A percentile compares a stretch with the other conserved stretches of the same genome.
Evolutionary conservation across 1,140 invertebrate genomes (phyloP).

Genomic region (Ylistrum balloti): DNA sequence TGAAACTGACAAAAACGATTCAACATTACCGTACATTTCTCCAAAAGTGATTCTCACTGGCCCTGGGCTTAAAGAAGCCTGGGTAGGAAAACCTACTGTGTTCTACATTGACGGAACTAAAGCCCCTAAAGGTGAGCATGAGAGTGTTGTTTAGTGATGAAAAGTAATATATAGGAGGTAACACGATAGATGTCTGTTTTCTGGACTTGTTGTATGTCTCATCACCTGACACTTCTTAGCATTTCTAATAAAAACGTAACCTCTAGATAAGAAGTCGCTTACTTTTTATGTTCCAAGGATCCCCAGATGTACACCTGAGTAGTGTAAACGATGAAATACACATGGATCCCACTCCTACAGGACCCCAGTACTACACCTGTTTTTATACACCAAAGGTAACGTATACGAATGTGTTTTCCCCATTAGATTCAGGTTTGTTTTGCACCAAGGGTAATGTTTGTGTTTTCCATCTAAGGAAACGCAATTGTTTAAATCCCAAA

Average conservation of each 20-base stretch:
- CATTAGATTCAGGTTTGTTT: no score
- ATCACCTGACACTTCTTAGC: no score
- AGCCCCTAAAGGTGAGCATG: slow-evolving; percentile 77
- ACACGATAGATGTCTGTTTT: no score
- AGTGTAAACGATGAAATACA: slow-evolving; percentile 87
- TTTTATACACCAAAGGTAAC: slow-evolving; percentile 86
- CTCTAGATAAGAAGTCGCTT: no score
- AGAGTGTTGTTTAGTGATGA: no score
- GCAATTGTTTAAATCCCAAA: no score
- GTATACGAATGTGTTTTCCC: no score
- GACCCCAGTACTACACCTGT: slow-evolving; percentile 91
- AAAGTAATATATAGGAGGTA: no score
- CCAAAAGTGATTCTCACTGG: slow-evolving; percentile 87
- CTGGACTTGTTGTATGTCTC: no score
- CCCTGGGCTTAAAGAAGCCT: slow-evolving; percentile 93
- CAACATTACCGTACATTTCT: slow-evolving; percentile 49
- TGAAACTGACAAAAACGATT: slow-evolving; percentile 45
- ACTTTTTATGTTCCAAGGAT: slow-evolving; percentile 83
- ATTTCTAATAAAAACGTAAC: no score
- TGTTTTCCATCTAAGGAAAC: no score
- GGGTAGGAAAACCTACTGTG: slow-evolving; percentile 92
- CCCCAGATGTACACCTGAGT: slow-evolving; percentile 88
- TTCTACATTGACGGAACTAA: slow-evolving; percentile 98
- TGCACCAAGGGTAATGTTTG: no score
- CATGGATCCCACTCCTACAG: slow-evolving; percentile 83